Evolutionary conservation across 2,888 invertebrate genomes (phyloP), one percentile per base, ranked within the genome.

Genomic region (Cinara cedri): DNA sequence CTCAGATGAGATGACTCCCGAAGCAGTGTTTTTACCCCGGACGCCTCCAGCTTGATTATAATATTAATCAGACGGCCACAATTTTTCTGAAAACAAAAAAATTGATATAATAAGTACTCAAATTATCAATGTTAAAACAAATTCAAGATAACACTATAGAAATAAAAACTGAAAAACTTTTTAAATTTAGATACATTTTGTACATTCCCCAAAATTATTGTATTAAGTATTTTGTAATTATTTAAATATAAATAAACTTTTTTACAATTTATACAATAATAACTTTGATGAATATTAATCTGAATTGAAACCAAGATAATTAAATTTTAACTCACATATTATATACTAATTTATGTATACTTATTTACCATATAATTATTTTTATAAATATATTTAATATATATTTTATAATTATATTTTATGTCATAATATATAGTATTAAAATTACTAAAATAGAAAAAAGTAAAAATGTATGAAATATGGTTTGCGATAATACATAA

Each of bases 41-140:
- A 78, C 60, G 78, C 78, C 78, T 78, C 78, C 78, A 78, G 78
- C 60, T 78, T 78, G 78, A 68, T 78, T 78, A 70, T 42, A 70
- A 78, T 78, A 16, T 51, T 42, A 21, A 14, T 70, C 78, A 68
- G 70, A 60, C 26, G 51, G 78, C 60, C 60, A 34, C 70, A 78
- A 78, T 78, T 57, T 70, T 78, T 10, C 78, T 70, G 57, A 70
- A 78, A 76, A 54, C 9, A 68, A 60, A 60, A 68, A 21, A 14
- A 74, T 55, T 55, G 19, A 26, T 16, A 65, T 16, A 24, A 49
- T 51, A 4, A 34, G 6, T 34, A 34, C 34, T n/a, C 11, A 19
- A 3, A 13, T n/a, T 51, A 51, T 49, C 9, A 24, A 9, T 16
- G 9, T 19, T 44, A 66, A 46, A 46, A 24, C 46, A 46, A 46